A percentile compares a stretch with the other conserved stretches of the same genome.
Conservation (phyloP, 2,888 invertebrate genomes). For the Notodonta dromedarius region DNA sequence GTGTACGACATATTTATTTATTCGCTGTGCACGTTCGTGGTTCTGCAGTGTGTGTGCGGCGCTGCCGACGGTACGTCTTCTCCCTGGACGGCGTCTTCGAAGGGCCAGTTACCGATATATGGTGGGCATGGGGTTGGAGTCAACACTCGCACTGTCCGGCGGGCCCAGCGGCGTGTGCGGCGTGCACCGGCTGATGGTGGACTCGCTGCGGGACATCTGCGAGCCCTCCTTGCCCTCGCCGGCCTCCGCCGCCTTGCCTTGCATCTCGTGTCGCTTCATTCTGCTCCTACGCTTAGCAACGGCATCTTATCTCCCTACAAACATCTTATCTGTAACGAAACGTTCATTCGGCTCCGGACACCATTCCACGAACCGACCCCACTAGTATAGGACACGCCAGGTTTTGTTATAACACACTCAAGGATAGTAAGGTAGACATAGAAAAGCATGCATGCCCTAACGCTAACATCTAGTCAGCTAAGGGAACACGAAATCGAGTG, state of each 20-base stretch:
- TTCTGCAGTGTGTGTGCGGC: constrained; percentile 13
- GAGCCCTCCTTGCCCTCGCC: constrained; percentile 69
- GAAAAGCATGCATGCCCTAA: constrained; percentile 79
- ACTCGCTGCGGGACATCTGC: constrained; percentile 90
- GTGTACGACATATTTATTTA: constrained; percentile 5
- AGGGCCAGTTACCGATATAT: constrained; percentile 91
- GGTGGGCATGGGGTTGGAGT: constrained; percentile 93
- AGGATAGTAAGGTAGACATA: constrained; percentile 66
- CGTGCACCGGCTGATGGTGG: constrained; percentile 86
- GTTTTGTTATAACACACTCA: constrained; percentile 63
- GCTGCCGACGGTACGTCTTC: constrained; percentile 55
- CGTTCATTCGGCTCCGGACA: constrained; percentile 63
- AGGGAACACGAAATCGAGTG: constrained; percentile 53
- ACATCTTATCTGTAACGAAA: constrained; percentile 76
- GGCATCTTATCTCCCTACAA: constrained; percentile 76
- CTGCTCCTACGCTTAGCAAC: constrained; percentile 75
- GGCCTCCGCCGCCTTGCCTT: constrained; percentile 66
- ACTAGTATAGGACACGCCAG: constrained; percentile 60
- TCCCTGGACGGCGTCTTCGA: constrained; percentile 52
- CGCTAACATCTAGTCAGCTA: constrained; percentile 73
- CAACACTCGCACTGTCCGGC: constrained; percentile 92
- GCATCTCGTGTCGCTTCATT: constrained; percentile 77
- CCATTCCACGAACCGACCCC: constrained; percentile 53
- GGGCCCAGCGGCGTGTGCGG: constrained; percentile 78
- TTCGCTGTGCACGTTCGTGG: constrained; percentile 17